Percentiles rank a stretch among this genome's conserved stretches.
These are phyloP conservation scores for Eristalis arbustorum DNA, from an alignment of 2,888 invertebrate genomes.

Conservation along the genomic window DNA sequence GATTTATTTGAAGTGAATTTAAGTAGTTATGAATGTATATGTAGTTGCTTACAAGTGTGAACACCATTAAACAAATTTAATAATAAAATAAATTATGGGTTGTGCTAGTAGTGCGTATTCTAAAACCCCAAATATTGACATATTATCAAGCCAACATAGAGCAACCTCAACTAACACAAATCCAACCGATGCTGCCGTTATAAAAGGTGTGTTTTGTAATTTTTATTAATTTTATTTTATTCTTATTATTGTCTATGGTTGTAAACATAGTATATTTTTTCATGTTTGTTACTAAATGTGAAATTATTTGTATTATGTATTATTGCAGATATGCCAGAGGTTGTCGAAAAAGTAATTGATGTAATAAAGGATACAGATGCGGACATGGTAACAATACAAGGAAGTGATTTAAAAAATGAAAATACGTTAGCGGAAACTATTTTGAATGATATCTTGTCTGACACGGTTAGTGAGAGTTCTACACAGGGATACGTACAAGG, in stretches of 20 bases:
- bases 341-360: conserved; percentile 51
- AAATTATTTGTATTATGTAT: background rate
- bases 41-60: background rate
- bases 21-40: background rate
- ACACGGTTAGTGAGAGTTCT: conserved; percentile 11
- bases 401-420: background rate
- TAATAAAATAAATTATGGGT: conserved; percentile 15
- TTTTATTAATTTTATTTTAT: background rate
- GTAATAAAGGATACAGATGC: conserved; percentile 12
- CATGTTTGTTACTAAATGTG: background rate
- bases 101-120: conserved; percentile 25
- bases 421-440: background rate
- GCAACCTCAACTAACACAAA: background rate
- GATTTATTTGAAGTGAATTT: background rate
- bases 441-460: background rate
- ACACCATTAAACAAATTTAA: background rate
- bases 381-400: background rate
- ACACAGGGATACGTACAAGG: conserved; percentile 13
- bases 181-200: background rate
- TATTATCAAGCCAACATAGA: background rate
- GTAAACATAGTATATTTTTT: background rate
- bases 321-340: conserved; percentile 46
- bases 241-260: background rate
- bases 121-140: conserved; percentile 14
- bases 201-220: background rate